Base-by-base conservation (phyloP, 2,113 vertebrate species). In the Pundamilia nyererei region DNA sequence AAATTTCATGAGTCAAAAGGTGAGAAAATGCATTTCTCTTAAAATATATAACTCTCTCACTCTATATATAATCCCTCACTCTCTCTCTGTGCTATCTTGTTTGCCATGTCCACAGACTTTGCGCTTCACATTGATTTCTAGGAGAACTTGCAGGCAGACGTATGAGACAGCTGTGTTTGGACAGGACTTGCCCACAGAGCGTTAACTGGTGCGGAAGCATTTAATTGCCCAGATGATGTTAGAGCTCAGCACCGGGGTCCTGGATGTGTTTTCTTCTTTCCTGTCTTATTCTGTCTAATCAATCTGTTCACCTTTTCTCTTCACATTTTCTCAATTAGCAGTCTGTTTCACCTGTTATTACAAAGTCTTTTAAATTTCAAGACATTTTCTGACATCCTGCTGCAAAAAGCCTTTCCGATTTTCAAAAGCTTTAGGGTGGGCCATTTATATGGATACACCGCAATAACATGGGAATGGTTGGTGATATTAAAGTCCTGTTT, bases 131-230 rank as follows among this genome's bases (percentile, higher is more conserved):
- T 47, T 56, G 83, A 91, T 91, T 83, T 86, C 33, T n/a, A 31
- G 47, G 13, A n/a, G 53, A 84, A 40, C 26, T 70, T 70, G 56
- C 75, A 49, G 56, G 70, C 17, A 7, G 77, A 83, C 15, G 10
- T 75, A 31, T n/a, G 80, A 85, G 81, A 77, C 81, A 51, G 79
- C 84, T 29, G 15, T 91, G 86, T 89, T 90, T 87, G 83, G 85
- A 90, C 90, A 88, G 82, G 45, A 72, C 79, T 62, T 86, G 55
- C 89, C 85, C 86, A 87, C 81, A 70, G 47, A 60, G 60, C 24
- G 89, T 89, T 83, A 84, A 92, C 87, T 92, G 92, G 88, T 87
- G 92, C 84, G 17, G 89, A 93, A 93, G 87, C 84, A 91, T 94
- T 93, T 94, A 88, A 95, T 94, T 92, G 89, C 82, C 89, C 83